These are phyloP conservation scores for Julus scanicus DNA, from an alignment of 2,888 invertebrate species.

Conservation along the genomic window DNA sequence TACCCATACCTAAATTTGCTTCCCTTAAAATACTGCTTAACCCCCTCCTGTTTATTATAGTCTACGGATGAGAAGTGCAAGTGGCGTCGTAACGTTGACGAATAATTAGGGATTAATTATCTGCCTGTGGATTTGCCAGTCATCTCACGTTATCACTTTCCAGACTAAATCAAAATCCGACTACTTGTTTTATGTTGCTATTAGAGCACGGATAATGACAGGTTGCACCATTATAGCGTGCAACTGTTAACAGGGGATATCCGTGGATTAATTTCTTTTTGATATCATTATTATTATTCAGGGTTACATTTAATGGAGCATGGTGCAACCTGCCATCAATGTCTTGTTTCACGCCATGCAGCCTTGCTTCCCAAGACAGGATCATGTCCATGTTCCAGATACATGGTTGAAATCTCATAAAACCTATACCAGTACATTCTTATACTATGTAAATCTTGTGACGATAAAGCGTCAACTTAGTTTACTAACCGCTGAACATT, in stretches of 20 bases:
- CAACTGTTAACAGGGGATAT: too few species aligned
- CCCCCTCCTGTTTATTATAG: conserved; percentile 15
- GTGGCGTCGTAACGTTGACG: conserved; percentile 12
- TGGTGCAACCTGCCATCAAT: not conserved
- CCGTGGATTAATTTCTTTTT: too few species aligned
- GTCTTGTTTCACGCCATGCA: not conserved
- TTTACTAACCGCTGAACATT: conserved; percentile 3
- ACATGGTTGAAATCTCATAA: not conserved
- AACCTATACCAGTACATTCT: not conserved
- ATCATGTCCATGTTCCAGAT: not conserved
- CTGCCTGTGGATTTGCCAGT: not conserved
- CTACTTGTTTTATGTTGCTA: not conserved
- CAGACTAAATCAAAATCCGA: conserved; percentile 2
- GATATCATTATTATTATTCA: too few species aligned
- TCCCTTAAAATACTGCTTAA: conserved; percentile 26
- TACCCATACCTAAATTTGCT: not conserved
- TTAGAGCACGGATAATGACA: not conserved
- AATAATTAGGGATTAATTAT: conserved; percentile 33
- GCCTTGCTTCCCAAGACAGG: not conserved
- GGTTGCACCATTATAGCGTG: too few species aligned
- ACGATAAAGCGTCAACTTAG: not conserved
- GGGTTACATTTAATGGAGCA: not conserved
- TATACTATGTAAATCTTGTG: not conserved
- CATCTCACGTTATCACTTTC: not conserved
- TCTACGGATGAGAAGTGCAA: not conserved